Base-by-base conservation (phyloP, 2,113 vertebrate genomes). In the Aramus guarauna region DNA sequence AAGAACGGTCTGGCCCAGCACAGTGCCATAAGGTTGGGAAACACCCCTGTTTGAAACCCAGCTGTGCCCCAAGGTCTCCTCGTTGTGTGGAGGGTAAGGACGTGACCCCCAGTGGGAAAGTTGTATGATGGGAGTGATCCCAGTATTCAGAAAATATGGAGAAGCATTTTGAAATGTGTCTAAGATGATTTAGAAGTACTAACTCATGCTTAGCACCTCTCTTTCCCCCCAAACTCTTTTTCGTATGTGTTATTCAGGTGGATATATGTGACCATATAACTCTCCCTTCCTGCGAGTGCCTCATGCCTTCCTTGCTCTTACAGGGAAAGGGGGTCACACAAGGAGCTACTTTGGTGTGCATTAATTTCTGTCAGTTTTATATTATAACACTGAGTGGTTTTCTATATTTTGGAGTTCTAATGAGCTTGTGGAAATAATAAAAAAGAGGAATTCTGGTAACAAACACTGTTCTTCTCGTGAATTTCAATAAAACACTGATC, bases 401-500 rank as follows among this genome's bases (percentile, higher is more conserved):
- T 94, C 62, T 84, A 6, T 73, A 68, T 84, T 94, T 78, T 66
- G 69, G 48, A 92, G 55, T 78, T 88, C 32, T 52, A 92, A 58
- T 50, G 52, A 77, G n/a, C 48, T 68, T 68, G 22, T 76, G 45
- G 77, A 97, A 43, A 41, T 41, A 89, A 78, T 93, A 92, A 91
- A 89, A 94, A 88, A 71, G 50, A 88, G 64, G 2, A 68, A 48
- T 95, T 95, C 89, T 92, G 41, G 94, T 88, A 94, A 92, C 18
- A 68, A 89, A 94, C 56, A 37, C 72, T 52, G 58, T 37, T 96
- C 56, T 85, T 94, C 71, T 85, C 9, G 13, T 23, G 4, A 72
- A 85, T 93, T 93, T 97, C 90, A 72, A 91, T 93, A 96, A 96
- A 94, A 82, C 32, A 67, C 78, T 47, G 53, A 95, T 92, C 30